phyloP scores from a whole-genome alignment of 2,797 vertebrate genomes.

The Anguilla marmorata region DNA sequence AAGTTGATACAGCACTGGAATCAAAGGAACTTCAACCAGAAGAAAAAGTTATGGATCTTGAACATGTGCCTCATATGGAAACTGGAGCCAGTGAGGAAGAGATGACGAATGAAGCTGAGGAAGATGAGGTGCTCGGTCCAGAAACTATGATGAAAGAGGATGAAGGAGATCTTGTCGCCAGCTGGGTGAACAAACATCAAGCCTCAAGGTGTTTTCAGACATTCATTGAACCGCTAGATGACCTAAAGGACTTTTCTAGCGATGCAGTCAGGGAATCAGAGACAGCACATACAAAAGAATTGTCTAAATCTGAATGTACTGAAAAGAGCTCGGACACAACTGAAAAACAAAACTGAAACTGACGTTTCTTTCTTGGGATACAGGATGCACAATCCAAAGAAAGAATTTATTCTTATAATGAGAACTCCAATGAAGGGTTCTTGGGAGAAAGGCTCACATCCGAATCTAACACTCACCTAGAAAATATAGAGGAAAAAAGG shows the following conservation, averaged over 20 bases:
- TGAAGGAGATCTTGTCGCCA: conserved; percentile 64
- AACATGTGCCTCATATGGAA: conserved; percentile 24
- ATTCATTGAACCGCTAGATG: conserved; percentile 11
- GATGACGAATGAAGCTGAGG: conserved; percentile 27
- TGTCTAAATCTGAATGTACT: background rate
- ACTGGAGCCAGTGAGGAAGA: conserved; percentile 22
- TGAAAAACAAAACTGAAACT: background rate
- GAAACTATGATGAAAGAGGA: conserved; percentile 41
- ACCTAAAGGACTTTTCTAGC: background rate
- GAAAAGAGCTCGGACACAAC: background rate
- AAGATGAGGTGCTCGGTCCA: conserved; percentile 37
- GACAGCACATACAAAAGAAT: background rate
- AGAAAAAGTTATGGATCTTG: conserved; percentile 15
- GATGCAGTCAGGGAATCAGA: background rate
- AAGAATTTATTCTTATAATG: background rate
- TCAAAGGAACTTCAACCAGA: conserved; percentile 30
- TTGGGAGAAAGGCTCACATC: background rate
- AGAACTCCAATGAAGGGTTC: background rate
- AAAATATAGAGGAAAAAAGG: background rate
- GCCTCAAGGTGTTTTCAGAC: conserved; percentile 18
- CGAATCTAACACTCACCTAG: background rate
- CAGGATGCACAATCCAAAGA: background rate
- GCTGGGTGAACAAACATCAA: conserved; percentile 31
- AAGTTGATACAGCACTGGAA: conserved; percentile 55
- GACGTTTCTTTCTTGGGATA: background rate